Evolutionary conservation across 2,113 vertebrate genomes (phyloP), one percentile per base, ranked within the genome.

Genomic region (Camelus dromedarius): DNA sequence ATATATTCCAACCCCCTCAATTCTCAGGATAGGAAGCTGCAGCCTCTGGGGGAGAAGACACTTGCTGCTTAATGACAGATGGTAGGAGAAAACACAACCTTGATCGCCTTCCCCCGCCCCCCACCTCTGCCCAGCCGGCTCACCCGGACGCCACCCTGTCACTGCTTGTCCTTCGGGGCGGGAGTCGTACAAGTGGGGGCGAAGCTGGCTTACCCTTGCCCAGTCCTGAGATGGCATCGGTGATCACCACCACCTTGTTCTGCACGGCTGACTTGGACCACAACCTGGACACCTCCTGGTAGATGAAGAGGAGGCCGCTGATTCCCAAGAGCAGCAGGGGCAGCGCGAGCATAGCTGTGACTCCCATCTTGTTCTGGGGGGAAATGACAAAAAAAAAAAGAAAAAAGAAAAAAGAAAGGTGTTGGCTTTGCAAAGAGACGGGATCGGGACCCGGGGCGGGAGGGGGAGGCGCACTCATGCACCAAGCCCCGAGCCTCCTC

Each of bases 171-270:
- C 81, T 60, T 26, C 22, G 4, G 48, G 52, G 16, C 19, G 35
- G 50, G 69, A 42, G 26, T 46, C 69, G 67, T 12, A 18, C 46
- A 4, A 1, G 22, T 1, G 8, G 26, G 28, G 14, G 35, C 0
- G 0, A 50, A 35, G 70, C 20, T 4, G 0, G 69, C 98, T 99
- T 98, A 99, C 99, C 99, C 70, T 98, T 99, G 93, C 99, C 99
- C 85, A 99, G 98, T 26, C 99, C 99, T 0, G 99, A 99, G 87
- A 99, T 98, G 67, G 99, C 99, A 87, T 99, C 99, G 0, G 99
- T 99, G 97, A 99, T 99, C 97, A 99, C 99, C 93, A 99, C 99
- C 73, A 99, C 99, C 98, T 99, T 99, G 98, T 99, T 99, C 93
- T 99, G 98, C 97, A 99, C 99, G 1, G 99, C 98, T 60, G 99